Conservation (phyloP, 2,113 vertebrate species). For the Ciconia boyciana region DNA sequence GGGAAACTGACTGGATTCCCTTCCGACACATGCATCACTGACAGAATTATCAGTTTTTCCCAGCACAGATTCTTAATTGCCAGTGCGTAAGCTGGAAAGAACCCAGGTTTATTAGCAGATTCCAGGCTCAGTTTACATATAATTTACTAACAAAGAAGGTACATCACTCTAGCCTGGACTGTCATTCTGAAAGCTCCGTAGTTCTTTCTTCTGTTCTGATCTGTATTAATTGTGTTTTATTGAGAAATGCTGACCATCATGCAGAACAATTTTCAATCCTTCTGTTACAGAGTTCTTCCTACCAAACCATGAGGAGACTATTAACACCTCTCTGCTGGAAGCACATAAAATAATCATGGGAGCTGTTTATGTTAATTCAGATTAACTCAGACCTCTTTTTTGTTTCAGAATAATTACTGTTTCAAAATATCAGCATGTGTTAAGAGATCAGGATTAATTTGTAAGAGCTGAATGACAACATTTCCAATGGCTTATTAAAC, state of each 20-base stretch:
- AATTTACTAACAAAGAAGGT: constrained; percentile 1
- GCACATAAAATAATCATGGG: constrained; percentile 10
- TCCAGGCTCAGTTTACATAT: not conserved
- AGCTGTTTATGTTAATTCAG: constrained; percentile 44
- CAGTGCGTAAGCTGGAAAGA: not conserved
- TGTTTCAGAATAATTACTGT: constrained; percentile 63
- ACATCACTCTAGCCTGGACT: not conserved
- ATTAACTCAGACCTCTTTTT: constrained; percentile 33
- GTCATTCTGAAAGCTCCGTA: not conserved
- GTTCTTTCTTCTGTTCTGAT: not conserved
- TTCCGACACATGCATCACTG: not conserved
- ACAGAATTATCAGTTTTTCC: not conserved
- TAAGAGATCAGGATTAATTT: constrained; percentile 70
- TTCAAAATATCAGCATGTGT: constrained; percentile 66
- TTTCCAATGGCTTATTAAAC: constrained; percentile 71
- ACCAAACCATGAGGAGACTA: not conserved
- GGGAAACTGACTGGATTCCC: not conserved
- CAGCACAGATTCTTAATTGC: not conserved
- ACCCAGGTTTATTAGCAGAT: constrained; percentile 22
- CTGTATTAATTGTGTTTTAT: not conserved
- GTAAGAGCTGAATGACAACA: constrained; percentile 60
- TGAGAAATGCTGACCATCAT: not conserved
- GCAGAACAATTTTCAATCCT: not conserved
- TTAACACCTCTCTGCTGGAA: constrained; percentile 34
- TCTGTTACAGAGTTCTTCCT: not conserved